phyloP scores from a whole-genome alignment of 2,888 invertebrate species.

The Dione vanillae region DNA sequence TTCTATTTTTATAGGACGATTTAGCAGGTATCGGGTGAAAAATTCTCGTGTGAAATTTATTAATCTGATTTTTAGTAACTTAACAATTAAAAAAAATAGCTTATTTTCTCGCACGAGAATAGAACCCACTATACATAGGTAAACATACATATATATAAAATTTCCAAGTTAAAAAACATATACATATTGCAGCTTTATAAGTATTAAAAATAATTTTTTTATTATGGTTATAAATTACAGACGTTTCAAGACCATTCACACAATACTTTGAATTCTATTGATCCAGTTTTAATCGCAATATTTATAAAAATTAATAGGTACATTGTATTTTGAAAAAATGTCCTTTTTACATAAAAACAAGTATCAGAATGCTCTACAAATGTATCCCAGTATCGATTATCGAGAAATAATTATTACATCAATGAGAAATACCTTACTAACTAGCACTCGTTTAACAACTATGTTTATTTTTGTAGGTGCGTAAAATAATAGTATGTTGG shows the following conservation, averaged over 20 bases:
- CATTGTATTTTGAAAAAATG: conserved; percentile 4
- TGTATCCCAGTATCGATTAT: conserved; percentile 39
- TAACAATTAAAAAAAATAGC: too few relatives aligned
- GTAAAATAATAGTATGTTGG: neutral
- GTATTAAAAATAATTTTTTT: too few relatives aligned
- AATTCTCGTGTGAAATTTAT: conserved; percentile 25
- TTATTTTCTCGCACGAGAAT: too few relatives aligned
- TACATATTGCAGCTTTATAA: too few relatives aligned
- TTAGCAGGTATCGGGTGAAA: conserved; percentile 48
- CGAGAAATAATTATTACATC: conserved; percentile 37
- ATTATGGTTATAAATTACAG: too few relatives aligned
- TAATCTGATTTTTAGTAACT: conserved; percentile 1
- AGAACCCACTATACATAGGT: too few relatives aligned
- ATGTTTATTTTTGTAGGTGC: neutral
- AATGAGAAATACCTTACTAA: conserved; percentile 31
- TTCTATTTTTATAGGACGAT: conserved; percentile 50
- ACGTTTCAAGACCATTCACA: neutral
- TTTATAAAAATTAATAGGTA: neutral
- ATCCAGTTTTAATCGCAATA: neutral
- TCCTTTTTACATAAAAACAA: conserved; percentile 13
- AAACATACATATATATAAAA: too few relatives aligned
- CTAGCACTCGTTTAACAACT: neutral
- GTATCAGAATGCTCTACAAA: conserved; percentile 14
- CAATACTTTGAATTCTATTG: neutral
- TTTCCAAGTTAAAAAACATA: too few relatives aligned